Base-by-base conservation (phyloP, 2,888 invertebrate genomes). In the Marronus borbonicus region DNA sequence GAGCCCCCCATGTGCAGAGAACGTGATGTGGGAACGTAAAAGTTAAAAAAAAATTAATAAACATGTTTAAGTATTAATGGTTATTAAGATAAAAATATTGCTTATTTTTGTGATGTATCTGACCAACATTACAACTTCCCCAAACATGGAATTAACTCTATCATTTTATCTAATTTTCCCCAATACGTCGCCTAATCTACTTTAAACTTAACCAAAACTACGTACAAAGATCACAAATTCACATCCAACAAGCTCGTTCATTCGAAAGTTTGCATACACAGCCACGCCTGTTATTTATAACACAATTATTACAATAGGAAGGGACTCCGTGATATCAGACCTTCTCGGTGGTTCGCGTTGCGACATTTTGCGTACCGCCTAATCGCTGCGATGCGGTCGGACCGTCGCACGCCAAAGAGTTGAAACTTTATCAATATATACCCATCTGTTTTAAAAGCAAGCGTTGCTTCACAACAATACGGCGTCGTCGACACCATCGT, bases 301-400 rank as follows among this genome's bases (percentile, higher is more conserved):
- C 20, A 17, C 55, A n/a, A 17, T 55, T 55, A 55, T 17, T 62
- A 62, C 31, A 62, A 28, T 62, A 14, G 62, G 12, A 31, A 62
- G 62, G 62, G 31, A 62, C 31, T 1, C 14, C 12, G 7, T 12
- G 62, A 31, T 3, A 31, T 31, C 44, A 44, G 44, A 44, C 44
- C 44, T 8, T 44, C 44, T 44, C 12, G 8, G 44, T 1, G 12
- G 12, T 12, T 12, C 44, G 44, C 12, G 12, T 44, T 44, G 44
- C 44, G 44, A 44, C 8, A 44, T 2, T 44, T 44, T 44, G n/a
- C 8, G 44, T 8, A 44, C 44, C 44, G 8, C 8, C 44, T 44
- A 44, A 44, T 44, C 8, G 12, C 44, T 12, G 44, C 8, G 44
- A 44, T 12, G 44, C 44, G 44, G 44, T 8, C 24, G 24, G 24